Base-by-base conservation (phyloP, 2,113 vertebrate genomes). In the Dasyprocta punctata region DNA sequence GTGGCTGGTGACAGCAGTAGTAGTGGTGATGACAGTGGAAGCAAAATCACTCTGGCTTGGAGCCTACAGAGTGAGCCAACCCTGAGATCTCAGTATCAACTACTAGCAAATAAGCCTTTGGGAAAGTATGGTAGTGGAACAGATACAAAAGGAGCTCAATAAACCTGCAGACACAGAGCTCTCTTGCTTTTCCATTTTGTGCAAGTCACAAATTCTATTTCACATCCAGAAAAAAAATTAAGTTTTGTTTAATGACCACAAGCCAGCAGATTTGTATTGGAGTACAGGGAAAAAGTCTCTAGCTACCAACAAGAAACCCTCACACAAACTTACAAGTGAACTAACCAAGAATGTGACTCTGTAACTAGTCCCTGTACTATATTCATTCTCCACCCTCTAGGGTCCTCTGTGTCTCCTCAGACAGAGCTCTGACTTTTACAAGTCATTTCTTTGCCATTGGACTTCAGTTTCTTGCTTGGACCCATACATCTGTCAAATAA, bases 401-500 rank as follows among this genome's bases (percentile, higher is more conserved):
- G 92, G 81, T 96, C 94, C 95, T 97, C 92, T 92, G 93, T 94
- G 97, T 97, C 60, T 97, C 96, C 96, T 96, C 81, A 97, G 96
- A 97, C 92, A 93, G 93, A 93, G 95, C 86, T 92, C 92, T 97
- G 95, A 98, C 77, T 96, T 93, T 94, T 61, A 95, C 61, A 98
- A 89, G 92, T 83, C 95, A 93, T 94, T 96, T 96, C 94, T 92
- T 90, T 96, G 97, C 93, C 96, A 94, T 1, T 97, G 95, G 95
- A 96, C 95, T 96, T 97, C 96, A 97, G 97, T 97, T 97, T 98
- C 94, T 97, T 97, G 96, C 93, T 97, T 95, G 95, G 97, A 97
- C 97, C 90, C 89, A 97, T 78, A 97, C 88, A 96, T 96, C 95
- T 97, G 96, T 94, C 94, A 97, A 96, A 97, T 95, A 97, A 97